Conservation (phyloP, 2,888 invertebrate genomes). For the Harpalus rubripes region DNA sequence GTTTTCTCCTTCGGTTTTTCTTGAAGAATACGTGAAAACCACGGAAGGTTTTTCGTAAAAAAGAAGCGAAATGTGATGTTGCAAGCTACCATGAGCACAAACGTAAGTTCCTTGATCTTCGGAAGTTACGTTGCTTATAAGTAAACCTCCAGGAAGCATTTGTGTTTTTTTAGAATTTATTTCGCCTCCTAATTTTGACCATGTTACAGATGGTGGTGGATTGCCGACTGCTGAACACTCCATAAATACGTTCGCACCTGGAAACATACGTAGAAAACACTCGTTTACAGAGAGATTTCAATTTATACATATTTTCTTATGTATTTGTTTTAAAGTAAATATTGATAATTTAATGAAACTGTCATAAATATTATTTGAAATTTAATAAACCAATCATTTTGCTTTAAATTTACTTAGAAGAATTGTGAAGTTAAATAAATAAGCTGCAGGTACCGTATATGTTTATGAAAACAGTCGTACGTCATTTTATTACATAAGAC, state of each 20-base stretch:
- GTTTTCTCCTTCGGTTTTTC: constrained; percentile 79
- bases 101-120: constrained; percentile 88
- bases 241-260: constrained; percentile 82
- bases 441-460: too few species aligned
- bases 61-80: constrained; percentile 79
- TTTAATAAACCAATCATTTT: too few species aligned
- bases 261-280: constrained; percentile 69
- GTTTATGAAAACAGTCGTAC: too few species aligned
- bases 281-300: too few species aligned
- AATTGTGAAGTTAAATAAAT: too few species aligned
- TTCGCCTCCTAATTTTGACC: constrained; percentile 82
- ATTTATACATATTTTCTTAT: too few species aligned
- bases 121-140: constrained; percentile 80
- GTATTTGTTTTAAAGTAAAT: too few species aligned
- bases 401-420: too few species aligned
- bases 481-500: too few species aligned
- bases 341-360: too few species aligned
- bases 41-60: constrained; percentile 79
- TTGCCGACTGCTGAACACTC: constrained; percentile 86
- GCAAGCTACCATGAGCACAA: constrained; percentile 79
- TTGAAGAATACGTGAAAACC: constrained; percentile 74
- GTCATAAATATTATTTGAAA: too few species aligned
- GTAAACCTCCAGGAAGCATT: constrained; percentile 80
- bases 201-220: constrained; percentile 83
- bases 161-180: constrained; percentile 79